Conservation (phyloP, 2,888 invertebrate species). For the Epinotia ramella region DNA sequence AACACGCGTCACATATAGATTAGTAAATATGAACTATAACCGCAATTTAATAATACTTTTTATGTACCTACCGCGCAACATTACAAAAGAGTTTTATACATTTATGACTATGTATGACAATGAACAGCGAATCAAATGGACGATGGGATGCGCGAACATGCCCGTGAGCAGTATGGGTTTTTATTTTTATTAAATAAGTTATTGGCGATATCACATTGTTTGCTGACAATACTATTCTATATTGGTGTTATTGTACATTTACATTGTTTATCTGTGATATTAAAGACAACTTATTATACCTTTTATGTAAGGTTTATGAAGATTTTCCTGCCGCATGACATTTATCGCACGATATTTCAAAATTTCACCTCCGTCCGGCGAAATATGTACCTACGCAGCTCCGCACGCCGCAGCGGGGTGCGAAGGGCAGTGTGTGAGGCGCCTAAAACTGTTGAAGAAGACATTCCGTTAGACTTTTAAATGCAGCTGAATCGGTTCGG, state of each 20-base stretch:
- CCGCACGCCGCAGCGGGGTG: too few relatives aligned
- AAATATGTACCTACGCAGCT: too few relatives aligned
- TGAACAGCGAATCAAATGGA: not conserved
- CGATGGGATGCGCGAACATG: constrained; percentile 11
- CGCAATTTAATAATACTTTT: not conserved
- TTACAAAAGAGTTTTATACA: constrained; percentile 6
- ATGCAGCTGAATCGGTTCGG: too few relatives aligned
- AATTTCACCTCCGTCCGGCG: too few relatives aligned
- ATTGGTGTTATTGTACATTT: not conserved
- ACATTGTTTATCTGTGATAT: not conserved
- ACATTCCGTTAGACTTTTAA: too few relatives aligned
- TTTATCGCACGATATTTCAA: too few relatives aligned
- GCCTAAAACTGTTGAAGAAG: too few relatives aligned
- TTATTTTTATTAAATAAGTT: not conserved
- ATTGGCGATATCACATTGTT: not conserved
- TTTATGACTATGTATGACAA: constrained; percentile 5
- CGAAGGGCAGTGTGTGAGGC: too few relatives aligned
- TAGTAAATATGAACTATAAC: constrained; percentile 10
- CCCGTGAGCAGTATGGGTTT: not conserved
- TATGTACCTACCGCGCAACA: not conserved
- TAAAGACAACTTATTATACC: too few relatives aligned
- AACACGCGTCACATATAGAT: constrained; percentile 5
- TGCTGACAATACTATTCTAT: not conserved
- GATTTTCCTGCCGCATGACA: too few relatives aligned
- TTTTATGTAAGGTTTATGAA: too few relatives aligned